Evolutionary conservation across 2,888 invertebrate species (phyloP).

Genomic region (Andrena fulva): DNA sequence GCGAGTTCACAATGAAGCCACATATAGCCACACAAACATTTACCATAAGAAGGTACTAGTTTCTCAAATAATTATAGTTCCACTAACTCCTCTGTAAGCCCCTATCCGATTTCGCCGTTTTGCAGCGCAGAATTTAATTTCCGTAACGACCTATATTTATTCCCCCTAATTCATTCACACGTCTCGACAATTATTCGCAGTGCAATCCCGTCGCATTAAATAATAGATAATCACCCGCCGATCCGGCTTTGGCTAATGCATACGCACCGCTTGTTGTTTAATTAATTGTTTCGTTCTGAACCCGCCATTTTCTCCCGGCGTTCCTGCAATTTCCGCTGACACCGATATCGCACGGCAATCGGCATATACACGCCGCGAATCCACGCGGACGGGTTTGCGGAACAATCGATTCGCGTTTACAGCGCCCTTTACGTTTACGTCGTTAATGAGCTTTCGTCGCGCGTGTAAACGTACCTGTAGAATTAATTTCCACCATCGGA

Average conservation of each 20-base stretch:
- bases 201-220: not conserved
- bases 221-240: not conserved
- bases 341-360: not conserved
- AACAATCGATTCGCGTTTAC: slow-evolving; percentile 15
- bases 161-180: not conserved
- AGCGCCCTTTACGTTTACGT: not conserved
- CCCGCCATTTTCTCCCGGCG: not conserved
- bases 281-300: slow-evolving; percentile 6
- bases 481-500: slow-evolving; percentile 29
- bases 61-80: no score
- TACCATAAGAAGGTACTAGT: not conserved
- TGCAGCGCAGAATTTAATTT: not conserved
- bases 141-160: not conserved
- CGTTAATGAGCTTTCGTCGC: slow-evolving; percentile 18
- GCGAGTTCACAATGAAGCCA: no score
- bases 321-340: not conserved
- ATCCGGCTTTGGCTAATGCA: not conserved
- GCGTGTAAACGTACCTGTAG: not conserved
- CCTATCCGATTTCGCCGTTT: no score
- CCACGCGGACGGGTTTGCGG: not conserved
- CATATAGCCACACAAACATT: not conserved
- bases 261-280: not conserved
- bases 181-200: not conserved
- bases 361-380: not conserved
- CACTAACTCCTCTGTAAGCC: no score